Evolutionary conservation across 2,113 vertebrate genomes (phyloP), one percentile per base, ranked within the genome.

Genomic region (Seriola rivoliana): DNA sequence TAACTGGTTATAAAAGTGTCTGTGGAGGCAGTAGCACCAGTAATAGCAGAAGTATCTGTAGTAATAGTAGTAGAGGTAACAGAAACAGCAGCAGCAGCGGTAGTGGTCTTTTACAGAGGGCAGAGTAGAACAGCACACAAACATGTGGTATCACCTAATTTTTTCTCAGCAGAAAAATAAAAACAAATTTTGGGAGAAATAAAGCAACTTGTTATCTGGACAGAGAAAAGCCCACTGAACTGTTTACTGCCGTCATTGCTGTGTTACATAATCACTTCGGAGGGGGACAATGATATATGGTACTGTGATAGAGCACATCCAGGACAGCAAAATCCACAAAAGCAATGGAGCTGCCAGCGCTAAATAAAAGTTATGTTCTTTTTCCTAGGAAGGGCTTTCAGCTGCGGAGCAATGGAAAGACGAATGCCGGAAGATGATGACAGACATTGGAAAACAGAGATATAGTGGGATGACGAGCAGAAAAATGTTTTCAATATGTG

Each of bases 301-400:
- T 17, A 14, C 17, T 34, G 48, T 78, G 69, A 87, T 70, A 58
- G 59, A 82, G 59, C 50, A 68, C 64, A 72, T 81, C 62, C 59
- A 64, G 29, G 42, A 86, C 65, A 78, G 69, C 29, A 74, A 73
- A 89, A 80, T 85, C 72, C 80, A 85, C 75, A 75, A 81, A 80
- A 80, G 32, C 21, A 55, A 38, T 9, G 5, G 38, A 80, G 64
- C 66, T 81, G 60, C 74, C 60, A 77, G 46, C 7, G 57, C 58
- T 57, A 36, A 80, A 81, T 71, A 76, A 77, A 81, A 84, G 4
- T 78, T 67, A 58, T 78, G 46, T 58, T 83, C 2, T 54, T 84
- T 85, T 86, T 86, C 78, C 73, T 80, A 50, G 57, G 40, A 85
- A 84, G 63, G 54, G 36, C 67, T 62, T 55, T 55, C 57, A 77